phyloP scores from a whole-genome alignment of 2,113 vertebrate genomes.

The Phyllopteryx taeniolatus region DNA sequence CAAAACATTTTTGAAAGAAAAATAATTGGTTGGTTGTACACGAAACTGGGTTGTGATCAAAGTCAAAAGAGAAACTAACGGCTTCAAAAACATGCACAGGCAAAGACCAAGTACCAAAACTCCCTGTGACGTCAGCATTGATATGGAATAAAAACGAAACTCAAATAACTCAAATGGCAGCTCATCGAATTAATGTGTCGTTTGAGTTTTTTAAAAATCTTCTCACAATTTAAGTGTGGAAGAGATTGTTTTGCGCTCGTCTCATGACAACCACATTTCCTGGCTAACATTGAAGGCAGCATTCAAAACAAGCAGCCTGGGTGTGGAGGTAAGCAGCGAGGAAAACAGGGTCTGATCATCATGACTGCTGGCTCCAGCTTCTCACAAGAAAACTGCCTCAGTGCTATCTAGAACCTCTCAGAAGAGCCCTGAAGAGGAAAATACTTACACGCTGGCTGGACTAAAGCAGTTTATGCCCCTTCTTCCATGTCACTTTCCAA shows the following conservation, averaged over 20 bases:
- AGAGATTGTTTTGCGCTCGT: not conserved
- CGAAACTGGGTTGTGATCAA: no score
- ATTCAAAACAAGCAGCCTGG: conserved; percentile 69
- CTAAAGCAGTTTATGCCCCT: conserved; percentile 40
- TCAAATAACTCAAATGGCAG: not conserved
- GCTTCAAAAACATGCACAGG: conserved; percentile 5
- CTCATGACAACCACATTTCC: not conserved
- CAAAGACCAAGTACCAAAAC: conserved; percentile 10
- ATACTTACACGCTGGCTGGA: conserved; percentile 29
- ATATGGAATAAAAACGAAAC: conserved; percentile 6
- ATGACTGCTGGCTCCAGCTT: conserved; percentile 80
- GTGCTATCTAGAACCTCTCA: conserved; percentile 27
- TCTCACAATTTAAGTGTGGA: not conserved
- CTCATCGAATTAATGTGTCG: not conserved
- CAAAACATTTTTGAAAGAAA: not conserved
- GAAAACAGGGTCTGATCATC: conserved; percentile 45
- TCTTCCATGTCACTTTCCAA: conserved; percentile 9
- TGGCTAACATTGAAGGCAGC: conserved; percentile 37
- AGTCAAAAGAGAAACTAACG: not conserved
- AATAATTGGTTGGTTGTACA: not conserved
- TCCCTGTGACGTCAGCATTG: not conserved
- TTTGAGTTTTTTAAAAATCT: not conserved
- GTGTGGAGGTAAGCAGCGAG: conserved; percentile 59
- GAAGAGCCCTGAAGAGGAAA: conserved; percentile 32
- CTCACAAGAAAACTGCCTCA: conserved; percentile 73